Conservation (phyloP, 2,888 invertebrate species). For the Callosobruchus maculatus region DNA sequence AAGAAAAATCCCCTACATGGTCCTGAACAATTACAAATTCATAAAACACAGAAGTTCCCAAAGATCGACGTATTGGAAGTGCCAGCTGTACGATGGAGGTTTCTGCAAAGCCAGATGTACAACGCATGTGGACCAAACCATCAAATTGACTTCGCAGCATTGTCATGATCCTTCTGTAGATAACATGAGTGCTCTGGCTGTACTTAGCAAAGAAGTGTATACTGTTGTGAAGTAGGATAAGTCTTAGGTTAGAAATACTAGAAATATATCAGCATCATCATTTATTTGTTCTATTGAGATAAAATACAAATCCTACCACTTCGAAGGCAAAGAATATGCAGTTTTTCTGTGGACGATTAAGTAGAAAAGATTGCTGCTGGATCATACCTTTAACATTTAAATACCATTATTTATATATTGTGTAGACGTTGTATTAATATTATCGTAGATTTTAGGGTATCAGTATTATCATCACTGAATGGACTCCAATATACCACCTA, state of each 20-base stretch:
- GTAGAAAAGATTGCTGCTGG: too few species aligned
- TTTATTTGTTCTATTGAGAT: too few species aligned
- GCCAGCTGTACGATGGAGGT: conserved; percentile 40
- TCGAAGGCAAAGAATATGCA: too few species aligned
- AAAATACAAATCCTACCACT: too few species aligned
- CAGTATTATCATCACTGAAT: not conserved
- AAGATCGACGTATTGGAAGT: conserved; percentile 45
- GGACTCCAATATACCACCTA: conserved; percentile 1
- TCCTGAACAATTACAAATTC: conserved; percentile 39
- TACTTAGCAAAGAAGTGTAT: conserved; percentile 31
- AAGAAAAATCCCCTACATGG: conserved; percentile 36
- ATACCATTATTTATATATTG: not conserved
- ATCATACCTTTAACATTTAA: too few species aligned
- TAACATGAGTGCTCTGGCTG: not conserved
- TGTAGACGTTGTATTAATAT: not conserved
- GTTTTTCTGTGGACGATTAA: too few species aligned
- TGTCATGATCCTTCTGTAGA: not conserved
- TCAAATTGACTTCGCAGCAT: conserved; percentile 19
- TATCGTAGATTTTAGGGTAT: not conserved
- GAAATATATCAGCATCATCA: too few species aligned
- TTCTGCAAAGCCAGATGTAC: conserved; percentile 39
- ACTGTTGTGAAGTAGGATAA: conserved; percentile 3
- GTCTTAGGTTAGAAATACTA: not conserved
- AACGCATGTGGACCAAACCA: conserved; percentile 29
- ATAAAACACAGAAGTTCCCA: conserved; percentile 42